A percentile compares a stretch with the other conserved stretches of the same genome.
Evolutionary conservation across 2,888 invertebrate genomes (phyloP).

Genomic region (Drosophila subquinaria): DNA sequence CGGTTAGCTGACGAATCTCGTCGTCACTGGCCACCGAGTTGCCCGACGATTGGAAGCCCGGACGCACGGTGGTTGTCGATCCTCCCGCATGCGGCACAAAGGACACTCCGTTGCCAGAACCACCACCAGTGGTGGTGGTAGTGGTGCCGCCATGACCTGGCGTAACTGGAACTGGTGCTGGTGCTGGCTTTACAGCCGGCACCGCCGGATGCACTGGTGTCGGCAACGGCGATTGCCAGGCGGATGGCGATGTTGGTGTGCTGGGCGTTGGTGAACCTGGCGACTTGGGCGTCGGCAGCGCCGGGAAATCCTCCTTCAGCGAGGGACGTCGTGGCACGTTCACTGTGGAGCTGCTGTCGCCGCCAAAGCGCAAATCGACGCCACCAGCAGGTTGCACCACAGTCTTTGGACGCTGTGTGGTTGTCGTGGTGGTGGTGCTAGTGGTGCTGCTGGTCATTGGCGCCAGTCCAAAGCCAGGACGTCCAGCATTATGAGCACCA

Average conservation of each 20-base stretch:
- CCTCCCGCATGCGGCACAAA: slow-evolving; percentile 75
- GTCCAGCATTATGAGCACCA: slow-evolving; percentile 36
- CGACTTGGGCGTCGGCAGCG: slow-evolving; percentile 75
- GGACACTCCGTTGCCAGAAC: slow-evolving; percentile 63
- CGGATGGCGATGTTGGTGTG: slow-evolving; percentile 58
- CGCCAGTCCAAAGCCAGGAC: slow-evolving; percentile 72
- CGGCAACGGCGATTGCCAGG: slow-evolving; percentile 71
- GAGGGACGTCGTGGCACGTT: slow-evolving; percentile 71
- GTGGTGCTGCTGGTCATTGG: slow-evolving; percentile 62
- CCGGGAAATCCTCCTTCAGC: slow-evolving; percentile 79
- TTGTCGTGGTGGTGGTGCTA: slow-evolving; percentile 48
- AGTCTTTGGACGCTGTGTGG: slow-evolving; percentile 52
- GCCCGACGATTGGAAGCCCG: slow-evolving; percentile 81
- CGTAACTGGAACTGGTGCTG: background rate
- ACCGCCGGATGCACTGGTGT: slow-evolving; percentile 55
- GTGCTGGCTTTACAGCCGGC: slow-evolving; percentile 35
- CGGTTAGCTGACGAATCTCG: slow-evolving; percentile 90
- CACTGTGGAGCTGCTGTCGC: slow-evolving; percentile 49
- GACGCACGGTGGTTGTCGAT: slow-evolving; percentile 72
- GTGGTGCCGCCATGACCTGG: slow-evolving; percentile 19
- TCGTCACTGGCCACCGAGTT: slow-evolving; percentile 87
- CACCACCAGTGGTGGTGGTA: slow-evolving; percentile 11
- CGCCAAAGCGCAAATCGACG: slow-evolving; percentile 68
- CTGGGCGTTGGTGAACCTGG: slow-evolving; percentile 31
- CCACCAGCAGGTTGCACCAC: slow-evolving; percentile 25